Evolutionary conservation across 2,888 invertebrate species (phyloP).

Genomic region (Hydriomena furcata): DNA sequence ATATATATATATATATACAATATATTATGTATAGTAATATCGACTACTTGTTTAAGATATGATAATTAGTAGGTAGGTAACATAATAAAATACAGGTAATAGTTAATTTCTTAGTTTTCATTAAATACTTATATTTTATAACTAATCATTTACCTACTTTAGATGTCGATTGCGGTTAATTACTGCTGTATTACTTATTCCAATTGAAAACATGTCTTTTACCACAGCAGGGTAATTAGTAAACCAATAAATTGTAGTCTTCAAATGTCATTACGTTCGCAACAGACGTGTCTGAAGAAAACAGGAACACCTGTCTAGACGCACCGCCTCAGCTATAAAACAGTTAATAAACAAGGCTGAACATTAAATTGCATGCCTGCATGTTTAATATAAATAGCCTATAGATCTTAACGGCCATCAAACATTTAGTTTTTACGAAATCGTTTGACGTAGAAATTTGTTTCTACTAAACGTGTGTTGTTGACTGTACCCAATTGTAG

Average conservation of each 20-base stretch:
- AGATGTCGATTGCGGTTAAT: no score
- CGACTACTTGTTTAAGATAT: no score
- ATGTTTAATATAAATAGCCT: slow-evolving; percentile 36
- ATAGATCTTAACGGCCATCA: slow-evolving; percentile 29
- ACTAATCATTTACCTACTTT: no score
- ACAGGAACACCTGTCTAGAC: slow-evolving; percentile 48
- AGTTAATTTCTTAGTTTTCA: no score
- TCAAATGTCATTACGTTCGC: slow-evolving; percentile 48
- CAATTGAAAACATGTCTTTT: slow-evolving; percentile 1
- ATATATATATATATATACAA: no score
- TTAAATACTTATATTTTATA: no score
- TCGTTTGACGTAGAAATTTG: slow-evolving; percentile 20
- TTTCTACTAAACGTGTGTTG: no score
- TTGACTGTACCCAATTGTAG: no score
- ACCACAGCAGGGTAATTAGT: slow-evolving; percentile 6
- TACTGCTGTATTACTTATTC: no score
- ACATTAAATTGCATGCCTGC: slow-evolving; percentile 44
- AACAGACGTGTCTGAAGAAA: slow-evolving; percentile 42
- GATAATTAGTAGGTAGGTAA: no score
- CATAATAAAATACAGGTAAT: no score
- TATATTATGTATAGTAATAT: no score
- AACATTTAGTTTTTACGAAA: slow-evolving; percentile 31
- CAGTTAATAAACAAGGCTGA: slow-evolving; percentile 45
- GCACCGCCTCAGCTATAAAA: slow-evolving; percentile 39
- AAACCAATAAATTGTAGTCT: slow-evolving; percentile 14